Evolutionary conservation across 1,140 invertebrate genomes (phyloP).

Genomic region (Campoletis sonorensis): DNA sequence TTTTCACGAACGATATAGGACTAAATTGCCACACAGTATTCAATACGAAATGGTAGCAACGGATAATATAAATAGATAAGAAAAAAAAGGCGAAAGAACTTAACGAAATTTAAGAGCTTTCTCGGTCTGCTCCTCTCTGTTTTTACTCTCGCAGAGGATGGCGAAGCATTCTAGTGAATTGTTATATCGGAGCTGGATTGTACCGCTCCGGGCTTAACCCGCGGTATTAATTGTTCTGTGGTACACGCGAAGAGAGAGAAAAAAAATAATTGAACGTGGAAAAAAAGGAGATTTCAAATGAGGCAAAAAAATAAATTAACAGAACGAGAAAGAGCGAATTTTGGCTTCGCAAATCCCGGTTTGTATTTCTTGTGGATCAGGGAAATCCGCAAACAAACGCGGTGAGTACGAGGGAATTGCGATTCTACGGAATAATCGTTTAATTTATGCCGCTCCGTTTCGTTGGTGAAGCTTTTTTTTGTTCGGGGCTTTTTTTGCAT

Average conservation of each 20-base stretch:
- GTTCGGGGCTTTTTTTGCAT: no score
- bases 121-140: not conserved
- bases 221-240: constrained; percentile 22
- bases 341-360: not conserved
- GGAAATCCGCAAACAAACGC: constrained; percentile 12
- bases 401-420: not conserved
- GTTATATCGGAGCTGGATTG: not conserved
- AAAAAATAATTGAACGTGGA: not conserved
- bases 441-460: not conserved
- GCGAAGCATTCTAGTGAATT: not conserved
- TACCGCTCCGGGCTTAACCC: constrained; percentile 18
- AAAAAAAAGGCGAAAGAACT: not conserved
- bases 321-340: not conserved
- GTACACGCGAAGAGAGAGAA: constrained; percentile 1
- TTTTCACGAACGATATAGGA: not conserved
- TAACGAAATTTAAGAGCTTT: not conserved
- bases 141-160: not conserved
- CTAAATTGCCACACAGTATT: not conserved
- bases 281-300: not conserved
- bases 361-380: not conserved
- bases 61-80: not conserved
- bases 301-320: not conserved
- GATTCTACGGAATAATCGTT: not conserved
- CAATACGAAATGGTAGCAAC: not conserved
- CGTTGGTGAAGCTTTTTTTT: no score